Evolutionary conservation across 2,888 invertebrate genomes (phyloP).

Genomic region (Epinotia bilunana): DNA sequence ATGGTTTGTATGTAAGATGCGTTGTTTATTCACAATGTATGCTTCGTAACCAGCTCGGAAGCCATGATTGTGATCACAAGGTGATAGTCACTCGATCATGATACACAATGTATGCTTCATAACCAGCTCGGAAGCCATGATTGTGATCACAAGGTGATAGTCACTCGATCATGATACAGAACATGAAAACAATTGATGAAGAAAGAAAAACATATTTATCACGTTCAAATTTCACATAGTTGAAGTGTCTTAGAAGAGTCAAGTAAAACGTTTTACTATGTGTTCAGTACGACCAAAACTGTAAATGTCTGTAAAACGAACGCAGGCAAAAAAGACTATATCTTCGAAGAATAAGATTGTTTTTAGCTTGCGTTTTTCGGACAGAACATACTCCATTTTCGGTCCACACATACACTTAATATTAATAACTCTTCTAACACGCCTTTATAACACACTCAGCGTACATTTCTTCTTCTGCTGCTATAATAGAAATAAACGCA

Average conservation of each 20-base stretch:
- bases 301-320: no score
- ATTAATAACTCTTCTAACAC: neutral
- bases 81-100: slow-evolving; percentile 25
- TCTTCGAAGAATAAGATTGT: no score
- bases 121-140: slow-evolving; percentile 18
- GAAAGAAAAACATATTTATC: neutral
- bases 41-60: slow-evolving; percentile 13
- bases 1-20: slow-evolving; percentile 2
- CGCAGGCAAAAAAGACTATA: no score
- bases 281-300: no score
- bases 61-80: slow-evolving; percentile 22
- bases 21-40: slow-evolving; percentile 38
- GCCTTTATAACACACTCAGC: neutral
- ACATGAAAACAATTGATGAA: slow-evolving; percentile 4
- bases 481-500: neutral
- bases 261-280: no score
- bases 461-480: neutral
- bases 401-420: neutral
- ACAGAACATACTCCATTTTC: no score
- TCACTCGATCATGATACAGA: slow-evolving; percentile 31
- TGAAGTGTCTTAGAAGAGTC: neutral
- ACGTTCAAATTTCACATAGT: neutral
- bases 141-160: slow-evolving; percentile 19
- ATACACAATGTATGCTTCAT: slow-evolving; percentile 37
- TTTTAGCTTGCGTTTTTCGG: no score